A percentile compares a stretch with the other conserved stretches of the same genome.
Conservation (phyloP, 2,797 vertebrate genomes). For the Mycteria americana region DNA sequence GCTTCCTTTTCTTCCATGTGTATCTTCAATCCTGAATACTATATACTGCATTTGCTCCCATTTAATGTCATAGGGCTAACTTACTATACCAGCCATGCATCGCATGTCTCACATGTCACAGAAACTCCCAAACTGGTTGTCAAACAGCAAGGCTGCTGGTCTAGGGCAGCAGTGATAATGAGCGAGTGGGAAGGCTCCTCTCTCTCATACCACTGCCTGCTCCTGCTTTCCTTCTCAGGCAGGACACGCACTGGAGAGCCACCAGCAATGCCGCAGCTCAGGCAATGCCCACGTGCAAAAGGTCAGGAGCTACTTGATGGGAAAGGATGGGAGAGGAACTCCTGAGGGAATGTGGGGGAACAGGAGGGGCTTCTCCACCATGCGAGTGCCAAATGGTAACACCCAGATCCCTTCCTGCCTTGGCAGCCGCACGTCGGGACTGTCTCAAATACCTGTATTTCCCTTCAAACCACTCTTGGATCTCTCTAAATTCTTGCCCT, state of each 20-base stretch:
- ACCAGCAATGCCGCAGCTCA: fast-evolving
- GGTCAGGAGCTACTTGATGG: slow-evolving; percentile 17
- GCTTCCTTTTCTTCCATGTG: not conserved
- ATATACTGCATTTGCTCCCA: not conserved
- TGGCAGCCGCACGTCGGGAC: not conserved
- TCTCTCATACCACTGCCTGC: fast-evolving
- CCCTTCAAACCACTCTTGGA: not conserved
- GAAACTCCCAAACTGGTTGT: not conserved
- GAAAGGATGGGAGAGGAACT: slow-evolving; percentile 49
- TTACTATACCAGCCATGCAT: not conserved
- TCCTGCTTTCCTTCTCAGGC: not conserved
- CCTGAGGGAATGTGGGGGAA: slow-evolving; percentile 9
- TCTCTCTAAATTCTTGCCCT: not conserved
- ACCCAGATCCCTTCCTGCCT: slow-evolving; percentile 49
- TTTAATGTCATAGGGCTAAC: not conserved
- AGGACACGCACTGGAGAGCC: not conserved
- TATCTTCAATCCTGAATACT: not conserved
- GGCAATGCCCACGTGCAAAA: not conserved
- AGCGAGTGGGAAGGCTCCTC: not conserved
- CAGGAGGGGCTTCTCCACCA: not conserved
- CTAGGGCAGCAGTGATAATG: not conserved
- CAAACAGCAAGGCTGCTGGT: not conserved
- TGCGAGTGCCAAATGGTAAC: slow-evolving; percentile 13
- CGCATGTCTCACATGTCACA: fast-evolving
- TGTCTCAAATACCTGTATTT: slow-evolving; percentile 12